Base-by-base conservation (phyloP, 2,888 invertebrate genomes). In the Meteorus cinctellus region DNA sequence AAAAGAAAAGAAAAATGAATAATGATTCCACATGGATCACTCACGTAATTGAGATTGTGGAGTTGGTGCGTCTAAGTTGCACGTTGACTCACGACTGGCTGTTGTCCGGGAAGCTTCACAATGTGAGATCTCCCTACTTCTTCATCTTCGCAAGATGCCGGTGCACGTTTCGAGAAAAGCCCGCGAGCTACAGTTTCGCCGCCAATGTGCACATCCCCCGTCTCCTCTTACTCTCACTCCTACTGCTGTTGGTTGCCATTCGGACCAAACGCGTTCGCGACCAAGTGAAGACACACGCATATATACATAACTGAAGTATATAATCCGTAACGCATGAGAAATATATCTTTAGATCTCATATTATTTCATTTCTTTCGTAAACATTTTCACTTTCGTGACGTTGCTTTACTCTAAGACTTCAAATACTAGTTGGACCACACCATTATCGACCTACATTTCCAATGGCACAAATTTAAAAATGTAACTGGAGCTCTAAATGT, bases 41-140 rank as follows among this genome's bases (percentile, higher is more conserved):
- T 77, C 63, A 79, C 76, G 67, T 77, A 76, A 69, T 79, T 70
- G 69, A 77, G 76, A 78, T 74, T 60, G 79, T 81, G 75, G 76
- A 78, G 62, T 74, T 77, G 84, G 82, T 86, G 86, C 84, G 85
- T 84, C 85, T 85, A 84, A 87, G 85, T 87, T 85, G 87, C 85
- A 86, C 86, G 88, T 87, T 84, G 86, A 87, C 84, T 87, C 84
- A 85, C 85, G 86, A 89, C 89, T 89, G 89, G 82, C 82, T 80
- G 83, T 45, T 78, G 78, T 78, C 78, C 78, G 81, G 82, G 83
- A 83, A 84, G 84, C 83, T 84, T 83, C 77, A 79, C 81, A 81
- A 80, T 55, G 81, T 45, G 60, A 73, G 82, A 81, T 82, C 83
- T 84, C 82, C 83, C 83, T 83, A 82, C 84, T 83, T 85, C 83